Percentiles rank a stretch among this genome's conserved stretches.
These are phyloP conservation scores for Anhinga rufa DNA, from an alignment of 2,113 vertebrate species.

Conservation along the genomic window DNA sequence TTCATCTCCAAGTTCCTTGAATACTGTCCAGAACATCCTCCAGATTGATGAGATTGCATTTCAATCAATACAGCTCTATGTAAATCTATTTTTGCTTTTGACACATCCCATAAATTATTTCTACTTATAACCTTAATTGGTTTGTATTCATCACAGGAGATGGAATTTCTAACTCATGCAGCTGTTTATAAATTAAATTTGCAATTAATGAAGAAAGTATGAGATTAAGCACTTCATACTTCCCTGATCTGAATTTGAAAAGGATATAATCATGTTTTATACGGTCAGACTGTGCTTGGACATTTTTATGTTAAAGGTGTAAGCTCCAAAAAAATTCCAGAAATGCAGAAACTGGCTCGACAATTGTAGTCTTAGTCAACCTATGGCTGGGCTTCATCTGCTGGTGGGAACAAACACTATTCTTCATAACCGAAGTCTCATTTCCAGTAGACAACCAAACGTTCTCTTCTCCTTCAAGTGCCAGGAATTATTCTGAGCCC, in stretches of 20 bases:
- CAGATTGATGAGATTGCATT: neutral
- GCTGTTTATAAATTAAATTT: constrained; percentile 34
- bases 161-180: constrained; percentile 17
- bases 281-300: neutral
- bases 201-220: constrained; percentile 26
- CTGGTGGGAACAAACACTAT: neutral
- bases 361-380: neutral
- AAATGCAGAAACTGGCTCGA: neutral
- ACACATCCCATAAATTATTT: constrained; percentile 52
- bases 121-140: constrained; percentile 50
- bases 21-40: neutral
- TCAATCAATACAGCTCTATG: constrained; percentile 51
- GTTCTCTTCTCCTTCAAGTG: neutral
- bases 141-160: constrained; percentile 34
- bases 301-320: neutral
- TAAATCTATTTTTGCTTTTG: constrained; percentile 56
- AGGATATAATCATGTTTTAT: neutral
- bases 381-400: neutral
- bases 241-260: neutral
- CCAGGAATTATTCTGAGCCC: neutral
- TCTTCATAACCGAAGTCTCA: neutral
- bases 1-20: neutral
- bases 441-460: neutral
- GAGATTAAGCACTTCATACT: constrained; percentile 30
- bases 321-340: neutral